These are phyloP conservation scores for Callipepla californica DNA, from an alignment of 2,113 vertebrate species.

Conservation along the genomic window DNA sequence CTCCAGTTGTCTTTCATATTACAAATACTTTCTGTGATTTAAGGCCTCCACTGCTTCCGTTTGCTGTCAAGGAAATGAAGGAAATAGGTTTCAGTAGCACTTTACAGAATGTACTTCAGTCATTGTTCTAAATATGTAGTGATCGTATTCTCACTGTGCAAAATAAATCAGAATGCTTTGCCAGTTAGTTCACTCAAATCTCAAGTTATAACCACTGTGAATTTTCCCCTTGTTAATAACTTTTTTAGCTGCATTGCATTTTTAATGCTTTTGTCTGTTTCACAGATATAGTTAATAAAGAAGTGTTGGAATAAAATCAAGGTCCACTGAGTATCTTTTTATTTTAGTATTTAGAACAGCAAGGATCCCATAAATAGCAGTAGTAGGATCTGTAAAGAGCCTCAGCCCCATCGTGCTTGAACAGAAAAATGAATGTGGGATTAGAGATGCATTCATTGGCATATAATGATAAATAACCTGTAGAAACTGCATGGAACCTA, in stretches of 20 bases:
- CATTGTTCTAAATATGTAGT: slow-evolving; percentile 72
- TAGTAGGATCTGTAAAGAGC: not conserved
- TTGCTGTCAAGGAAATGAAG: slow-evolving; percentile 81
- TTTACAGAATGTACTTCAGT: slow-evolving; percentile 75
- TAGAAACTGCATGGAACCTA: not conserved
- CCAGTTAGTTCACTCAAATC: slow-evolving; percentile 57
- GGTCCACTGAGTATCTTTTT: not conserved
- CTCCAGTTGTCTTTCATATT: slow-evolving; percentile 77
- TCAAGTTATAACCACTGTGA: slow-evolving; percentile 18
- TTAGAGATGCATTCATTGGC: not conserved
- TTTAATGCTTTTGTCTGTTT: slow-evolving; percentile 7
- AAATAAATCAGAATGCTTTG: slow-evolving; percentile 78
- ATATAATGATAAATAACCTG: slow-evolving; percentile 15
- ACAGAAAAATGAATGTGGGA: not conserved
- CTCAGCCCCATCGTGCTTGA: not conserved
- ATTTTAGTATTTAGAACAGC: slow-evolving; percentile 10
- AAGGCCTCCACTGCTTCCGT: slow-evolving; percentile 77
- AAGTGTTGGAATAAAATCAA: not conserved
- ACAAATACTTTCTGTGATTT: slow-evolving; percentile 79
- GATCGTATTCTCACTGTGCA: slow-evolving; percentile 62
- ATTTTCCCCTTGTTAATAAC: slow-evolving; percentile 25
- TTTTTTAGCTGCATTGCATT: slow-evolving; percentile 12
- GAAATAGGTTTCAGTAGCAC: slow-evolving; percentile 81
- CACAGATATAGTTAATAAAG: not conserved
- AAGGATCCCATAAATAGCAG: slow-evolving; percentile 6